Base-by-base conservation (phyloP, 2,113 vertebrate genomes). In the Stigmatopora nigra region DNA sequence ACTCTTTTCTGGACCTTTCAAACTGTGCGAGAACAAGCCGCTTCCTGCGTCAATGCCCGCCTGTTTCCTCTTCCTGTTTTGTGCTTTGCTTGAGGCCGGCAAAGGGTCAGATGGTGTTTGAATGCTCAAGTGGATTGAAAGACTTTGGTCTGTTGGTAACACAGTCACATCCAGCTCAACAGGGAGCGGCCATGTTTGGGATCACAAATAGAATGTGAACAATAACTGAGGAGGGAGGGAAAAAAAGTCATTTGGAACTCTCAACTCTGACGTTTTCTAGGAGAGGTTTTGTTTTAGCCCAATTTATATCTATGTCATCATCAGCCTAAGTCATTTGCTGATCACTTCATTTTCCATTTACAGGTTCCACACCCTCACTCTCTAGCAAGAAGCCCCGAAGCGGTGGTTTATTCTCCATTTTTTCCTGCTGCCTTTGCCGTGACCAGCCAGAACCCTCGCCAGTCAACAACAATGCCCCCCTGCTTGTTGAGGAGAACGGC, bases 381-480 rank as follows among this genome's bases (percentile, higher is more conserved):
- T 86, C 91, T 71, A 89, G 91, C 38, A 94, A 93, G 87, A 96
- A 96, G 83, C 93, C 92, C 51, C 84, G 93, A 51, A 89, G 87
- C 25, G 67, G 93, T 70, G 91, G 93, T 49, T 89, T 96, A 57
- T 87, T 94, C 83, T 92, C 91, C 66, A 92, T 91, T 3, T 88
- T 95, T 5, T 91, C 94, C 84, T 96, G 94, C 90, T 96, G 94
- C 60, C 82, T 96, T 62, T 93, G 93, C 64, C 90, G 90, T 35
- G 91, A 94, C 3, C 91, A 93, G 63, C 71, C 89, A 0, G 92
- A 94, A 12, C 82, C 90, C 0, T 76, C 87, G 4, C 89, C 93
- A 0, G 89, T 92, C 71, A 94, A 94, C 80, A 94, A 94, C 71
- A 94, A 94, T n/a, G 90, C 93, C 3, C 93, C 93, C 0, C 89